Base-by-base conservation (phyloP, 2,888 invertebrate species). In the Stramonita haemastoma region DNA sequence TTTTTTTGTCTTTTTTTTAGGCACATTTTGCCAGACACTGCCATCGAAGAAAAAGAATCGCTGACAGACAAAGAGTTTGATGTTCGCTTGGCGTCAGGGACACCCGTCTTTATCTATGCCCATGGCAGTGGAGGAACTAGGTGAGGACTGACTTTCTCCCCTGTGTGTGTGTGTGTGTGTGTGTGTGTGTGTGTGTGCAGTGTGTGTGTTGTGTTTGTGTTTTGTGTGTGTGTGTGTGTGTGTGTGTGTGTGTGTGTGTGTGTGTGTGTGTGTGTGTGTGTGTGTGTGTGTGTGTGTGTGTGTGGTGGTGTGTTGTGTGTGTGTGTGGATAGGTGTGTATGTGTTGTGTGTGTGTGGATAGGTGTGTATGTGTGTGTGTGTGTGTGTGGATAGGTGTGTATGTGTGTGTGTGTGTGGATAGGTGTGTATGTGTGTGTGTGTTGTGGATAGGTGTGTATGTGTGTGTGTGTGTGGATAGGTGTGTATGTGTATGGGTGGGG, bases 11-110 rank as follows among this genome's bases (percentile, higher is more conserved):
- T 46, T 19, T 19, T 85, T 15, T 86, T 29, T 26, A 88, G 88
- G 88, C 88, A 88, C 66, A 88, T 88, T 84, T 36, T 88, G 34
- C 88, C 88, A 15, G 88, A 83, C 46, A 84, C 84, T 17, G 83
- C 84, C 8, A n/a, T n/a, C 15, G 57, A 88, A 15, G 32, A 88
- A 34, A n/a, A 73, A 32, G 46, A 17, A 0, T 36, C 66, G 4
- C 46, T 84, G 32, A 2, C 66, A 29, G 88, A 84, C 6, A 81
- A 56, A 36, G 81, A 88, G 36, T 88, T 88, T 60, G 83, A 83
- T 17, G 22, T 83, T 13, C 60, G 34, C n/a, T 26, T 88, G 88
- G 83, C 88, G 13, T 81, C 81, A 15, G 88, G 88, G 8, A 29
- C 34, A 5, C 88, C 88, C 8, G 19, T 88, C 36, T 88, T 88